Percentiles rank a stretch among this genome's conserved stretches.
Conservation (phyloP, 2,113 vertebrate species). For the Campylorhamphus procurvoides region DNA sequence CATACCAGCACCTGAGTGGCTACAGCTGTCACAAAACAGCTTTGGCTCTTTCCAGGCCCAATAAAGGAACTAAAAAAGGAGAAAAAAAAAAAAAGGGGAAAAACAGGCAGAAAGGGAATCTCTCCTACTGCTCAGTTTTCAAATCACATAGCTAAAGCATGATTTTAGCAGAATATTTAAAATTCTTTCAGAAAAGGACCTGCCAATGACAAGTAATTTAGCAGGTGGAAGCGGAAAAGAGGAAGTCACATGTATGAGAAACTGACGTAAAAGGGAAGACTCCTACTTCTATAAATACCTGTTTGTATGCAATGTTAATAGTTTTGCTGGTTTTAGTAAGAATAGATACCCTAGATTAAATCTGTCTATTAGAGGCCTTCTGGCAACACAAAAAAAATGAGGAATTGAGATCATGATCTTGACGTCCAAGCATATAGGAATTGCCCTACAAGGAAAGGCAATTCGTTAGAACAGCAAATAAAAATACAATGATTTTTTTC, state of each 20-base stretch:
- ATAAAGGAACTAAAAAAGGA: background rate
- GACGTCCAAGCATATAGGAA: background rate
- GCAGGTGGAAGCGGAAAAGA: background rate
- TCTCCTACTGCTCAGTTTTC: background rate
- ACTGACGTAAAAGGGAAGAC: background rate
- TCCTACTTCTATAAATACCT: background rate
- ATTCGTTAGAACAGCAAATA: background rate
- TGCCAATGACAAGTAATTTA: background rate
- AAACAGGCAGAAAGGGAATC: background rate
- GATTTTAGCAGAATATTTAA: background rate
- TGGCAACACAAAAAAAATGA: background rate
- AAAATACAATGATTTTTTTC: background rate
- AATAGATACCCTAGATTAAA: background rate
- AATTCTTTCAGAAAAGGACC: background rate
- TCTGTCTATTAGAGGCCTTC: background rate
- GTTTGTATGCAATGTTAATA: background rate
- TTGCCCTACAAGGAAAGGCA: background rate
- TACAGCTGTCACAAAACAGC: conserved; percentile 1
- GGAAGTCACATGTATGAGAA: background rate
- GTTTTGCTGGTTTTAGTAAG: background rate
- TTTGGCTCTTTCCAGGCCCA: background rate
- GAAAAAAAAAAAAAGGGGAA: no score
- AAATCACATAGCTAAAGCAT: background rate
- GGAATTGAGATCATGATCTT: background rate
- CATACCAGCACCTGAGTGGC: background rate